Evolutionary conservation across 64 coral and sea anemone species (phyloP), one percentile per base, ranked within the genome.

Genomic region (Pachyseris speciosa): DNA sequence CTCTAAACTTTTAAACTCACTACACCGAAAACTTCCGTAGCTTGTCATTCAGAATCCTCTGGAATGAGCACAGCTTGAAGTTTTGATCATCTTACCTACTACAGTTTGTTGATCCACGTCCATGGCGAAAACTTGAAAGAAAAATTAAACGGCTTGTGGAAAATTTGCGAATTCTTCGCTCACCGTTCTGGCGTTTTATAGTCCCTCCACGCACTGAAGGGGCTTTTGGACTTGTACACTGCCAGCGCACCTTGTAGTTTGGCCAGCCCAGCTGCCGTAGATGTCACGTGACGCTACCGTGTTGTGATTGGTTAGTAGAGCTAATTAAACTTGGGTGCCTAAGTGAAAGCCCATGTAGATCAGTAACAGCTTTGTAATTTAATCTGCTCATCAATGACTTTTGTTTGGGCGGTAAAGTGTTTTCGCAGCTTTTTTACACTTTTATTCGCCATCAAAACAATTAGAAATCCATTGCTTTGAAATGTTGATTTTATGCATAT

Each of bases 391-490:
- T 97, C 91, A 93, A 93, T 97, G 95, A 97, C 95, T 97, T 97
- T 97, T 97, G 91, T 97, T 93, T 89, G 87, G 85, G 90, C 84
- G 71, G 85, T 93, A 89, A 90, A 96, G 78, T 96, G 94, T 96
- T 96, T 76, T 97, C 64, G 79, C 95, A 97, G 95, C 90, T 97
- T 97, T 88, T 97, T 97, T 93, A 74, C 85, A 93, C 95, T 97
- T 86, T 92, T 83, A 88, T 92, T 96, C 68, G 69, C 89, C 61
- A 75, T 70, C 74, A 88, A 96, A 92, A 87, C 94, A 96, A 96
- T 96, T 84, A 92, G 59, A 53, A 48, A 74, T 48, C 64, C 86
- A 87, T 84, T 88, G 91, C 84, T 92, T 96, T 96, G 83, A 91
- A 95, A 95, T 91, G 94, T 72, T 95, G 80, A 87, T 87, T 87